Percentiles rank a stretch among this genome's conserved stretches.
phyloP scores from a whole-genome alignment of 2,888 invertebrate genomes.

The Drosophila affinis region DNA sequence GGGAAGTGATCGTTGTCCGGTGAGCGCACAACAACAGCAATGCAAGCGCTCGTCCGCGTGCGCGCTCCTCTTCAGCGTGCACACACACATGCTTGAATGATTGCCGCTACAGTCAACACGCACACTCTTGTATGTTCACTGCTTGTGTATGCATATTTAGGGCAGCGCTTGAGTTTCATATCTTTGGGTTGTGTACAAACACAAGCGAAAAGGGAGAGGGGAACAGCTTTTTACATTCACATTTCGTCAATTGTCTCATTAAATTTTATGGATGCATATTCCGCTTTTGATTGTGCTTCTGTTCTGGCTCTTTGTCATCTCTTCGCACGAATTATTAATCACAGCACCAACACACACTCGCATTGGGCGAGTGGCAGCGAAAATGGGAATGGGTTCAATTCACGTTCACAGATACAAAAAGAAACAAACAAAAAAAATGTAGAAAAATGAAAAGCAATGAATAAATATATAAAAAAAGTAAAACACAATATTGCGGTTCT shows the following conservation, averaged over 20 bases:
- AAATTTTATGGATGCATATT: background rate
- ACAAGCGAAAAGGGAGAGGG: background rate
- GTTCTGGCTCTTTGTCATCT: conserved; percentile 27
- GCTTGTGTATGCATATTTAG: conserved; percentile 1
- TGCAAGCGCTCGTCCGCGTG: background rate
- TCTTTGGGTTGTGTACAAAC: background rate
- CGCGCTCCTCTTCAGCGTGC: background rate
- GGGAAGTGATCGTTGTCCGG: background rate
- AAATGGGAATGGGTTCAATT: conserved; percentile 40
- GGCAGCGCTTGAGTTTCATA: background rate
- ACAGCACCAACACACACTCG: conserved; percentile 30
- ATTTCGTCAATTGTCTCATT: background rate
- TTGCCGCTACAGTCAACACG: background rate
- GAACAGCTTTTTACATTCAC: background rate
- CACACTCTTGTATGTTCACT: background rate
- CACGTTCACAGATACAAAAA: conserved; percentile 23
- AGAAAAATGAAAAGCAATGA: conserved; percentile 42
- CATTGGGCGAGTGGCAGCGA: conserved; percentile 21
- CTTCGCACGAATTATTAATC: conserved; percentile 33
- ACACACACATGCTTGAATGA: conserved; percentile 7
- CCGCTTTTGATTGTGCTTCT: background rate
- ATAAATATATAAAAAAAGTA: conserved; percentile 5
- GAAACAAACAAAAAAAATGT: conserved; percentile 28
- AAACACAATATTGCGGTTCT: conserved; percentile 5
- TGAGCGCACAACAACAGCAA: background rate